These are phyloP conservation scores for Semotilus atromaculatus DNA, from an alignment of 2,797 vertebrate genomes.

Conservation along the genomic window DNA sequence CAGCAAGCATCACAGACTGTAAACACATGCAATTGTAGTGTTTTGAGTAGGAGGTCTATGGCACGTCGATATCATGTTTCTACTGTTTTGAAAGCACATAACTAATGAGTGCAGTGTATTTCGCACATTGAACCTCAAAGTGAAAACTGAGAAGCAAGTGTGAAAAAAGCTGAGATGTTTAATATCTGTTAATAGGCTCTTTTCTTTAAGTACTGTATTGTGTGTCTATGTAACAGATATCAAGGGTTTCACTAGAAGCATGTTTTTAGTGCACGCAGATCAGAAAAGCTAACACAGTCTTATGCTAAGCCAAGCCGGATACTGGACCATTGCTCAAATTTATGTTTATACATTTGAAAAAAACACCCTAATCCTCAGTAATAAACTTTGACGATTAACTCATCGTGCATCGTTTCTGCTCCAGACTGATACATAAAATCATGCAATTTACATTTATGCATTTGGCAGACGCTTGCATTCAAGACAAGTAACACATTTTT, in stretches of 20 bases:
- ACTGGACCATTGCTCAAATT: not conserved
- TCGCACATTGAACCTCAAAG: not conserved
- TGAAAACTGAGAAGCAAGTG: not conserved
- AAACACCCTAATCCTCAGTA: not conserved
- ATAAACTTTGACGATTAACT: not conserved
- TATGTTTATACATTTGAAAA: not conserved
- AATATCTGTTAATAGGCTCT: not conserved
- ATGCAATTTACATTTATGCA: not conserved
- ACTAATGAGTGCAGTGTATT: not conserved
- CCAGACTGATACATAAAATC: not conserved
- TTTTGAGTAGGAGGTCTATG: not conserved
- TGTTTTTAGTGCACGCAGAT: not conserved
- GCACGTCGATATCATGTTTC: not conserved
- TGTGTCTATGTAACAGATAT: not conserved
- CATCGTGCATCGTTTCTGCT: not conserved
- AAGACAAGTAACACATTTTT: not conserved
- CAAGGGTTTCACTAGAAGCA: not conserved
- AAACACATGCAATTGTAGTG: not conserved
- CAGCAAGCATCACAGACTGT: not conserved
- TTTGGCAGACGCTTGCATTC: not conserved
- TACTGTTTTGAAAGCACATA: not conserved
- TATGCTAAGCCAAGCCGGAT: not conserved
- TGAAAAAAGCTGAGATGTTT: conserved; percentile 9
- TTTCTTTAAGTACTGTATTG: not conserved
- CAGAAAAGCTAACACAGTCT: not conserved